Evolutionary conservation across 2,113 vertebrate genomes (phyloP).

Genomic region (Gymnarchus niloticus): DNA sequence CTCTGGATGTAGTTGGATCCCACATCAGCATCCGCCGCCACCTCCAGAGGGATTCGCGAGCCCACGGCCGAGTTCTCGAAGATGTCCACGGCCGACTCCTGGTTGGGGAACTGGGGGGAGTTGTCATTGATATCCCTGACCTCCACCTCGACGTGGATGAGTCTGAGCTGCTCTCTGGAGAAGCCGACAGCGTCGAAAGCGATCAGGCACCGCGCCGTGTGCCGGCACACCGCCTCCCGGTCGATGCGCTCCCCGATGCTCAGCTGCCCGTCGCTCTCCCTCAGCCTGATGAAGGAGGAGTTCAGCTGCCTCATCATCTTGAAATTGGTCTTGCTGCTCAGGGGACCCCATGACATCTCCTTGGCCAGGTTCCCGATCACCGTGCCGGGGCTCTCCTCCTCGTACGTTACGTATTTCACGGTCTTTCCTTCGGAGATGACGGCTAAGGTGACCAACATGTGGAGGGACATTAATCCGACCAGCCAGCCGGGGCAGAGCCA

Average conservation of each 20-base stretch:
- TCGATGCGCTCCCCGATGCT: constrained; percentile 85
- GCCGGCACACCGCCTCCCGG: constrained; percentile 81
- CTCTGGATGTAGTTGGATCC: constrained; percentile 85
- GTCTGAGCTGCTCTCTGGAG: constrained; percentile 82
- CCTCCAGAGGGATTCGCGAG: constrained; percentile 82
- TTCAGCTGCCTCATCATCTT: constrained; percentile 95
- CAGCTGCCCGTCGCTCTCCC: constrained; percentile 90
- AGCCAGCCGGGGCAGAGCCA: constrained; percentile 53
- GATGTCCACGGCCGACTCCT: constrained; percentile 79
- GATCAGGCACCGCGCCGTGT: constrained; percentile 75
- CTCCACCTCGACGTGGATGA: constrained; percentile 93
- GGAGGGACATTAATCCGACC: constrained; percentile 41
- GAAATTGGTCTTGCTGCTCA: constrained; percentile 74
- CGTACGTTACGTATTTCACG: constrained; percentile 83
- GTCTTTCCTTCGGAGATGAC: constrained; percentile 67
- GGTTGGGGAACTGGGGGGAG: constrained; percentile 77
- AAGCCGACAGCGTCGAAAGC: constrained; percentile 93
- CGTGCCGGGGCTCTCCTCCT: constrained; percentile 83
- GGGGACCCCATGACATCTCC: constrained; percentile 70
- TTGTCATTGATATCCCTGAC: constrained; percentile 96
- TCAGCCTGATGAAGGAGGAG: constrained; percentile 79
- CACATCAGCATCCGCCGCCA: constrained; percentile 84
- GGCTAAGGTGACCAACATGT: constrained; percentile 41
- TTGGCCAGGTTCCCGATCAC: constrained; percentile 90
- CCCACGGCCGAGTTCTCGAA: constrained; percentile 85